These are phyloP conservation scores for Ceratosolen fusciceps DNA, from an alignment of 1,140 invertebrate species.

Conservation along the genomic window DNA sequence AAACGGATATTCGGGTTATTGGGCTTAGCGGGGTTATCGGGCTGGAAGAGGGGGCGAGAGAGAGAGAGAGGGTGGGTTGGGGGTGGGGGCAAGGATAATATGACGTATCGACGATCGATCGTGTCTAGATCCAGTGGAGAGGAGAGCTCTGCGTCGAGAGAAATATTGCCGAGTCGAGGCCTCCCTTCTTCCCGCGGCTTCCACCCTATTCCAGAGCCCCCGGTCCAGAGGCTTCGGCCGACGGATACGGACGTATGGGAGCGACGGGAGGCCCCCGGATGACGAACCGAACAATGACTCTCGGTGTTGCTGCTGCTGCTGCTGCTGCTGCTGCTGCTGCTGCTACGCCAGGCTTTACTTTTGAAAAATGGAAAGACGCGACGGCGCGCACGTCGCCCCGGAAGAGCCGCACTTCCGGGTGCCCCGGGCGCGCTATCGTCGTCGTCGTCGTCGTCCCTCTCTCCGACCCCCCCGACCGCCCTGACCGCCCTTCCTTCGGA, in stretches of 20 bases:
- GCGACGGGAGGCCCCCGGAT: slow-evolving; percentile 3
- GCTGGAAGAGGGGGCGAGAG: background rate
- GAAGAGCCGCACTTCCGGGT: slow-evolving; percentile 66
- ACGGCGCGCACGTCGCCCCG: slow-evolving; percentile 58
- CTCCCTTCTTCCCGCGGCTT: slow-evolving; percentile 5
- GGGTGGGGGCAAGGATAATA: background rate
- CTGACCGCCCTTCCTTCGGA: slow-evolving; percentile 45
- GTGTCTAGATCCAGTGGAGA: slow-evolving; percentile 20
- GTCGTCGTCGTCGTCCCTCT: slow-evolving; percentile 44
- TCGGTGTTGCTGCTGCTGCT: slow-evolving; percentile 11
- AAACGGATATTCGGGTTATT: too few relatives aligned
- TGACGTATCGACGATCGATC: slow-evolving; percentile 22
- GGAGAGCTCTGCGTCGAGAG: background rate
- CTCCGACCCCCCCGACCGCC: slow-evolving; percentile 51
- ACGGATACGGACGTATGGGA: background rate
- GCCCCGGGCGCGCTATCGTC: slow-evolving; percentile 38
- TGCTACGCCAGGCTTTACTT: slow-evolving; percentile 62
- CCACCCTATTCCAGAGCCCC: slow-evolving; percentile 28
- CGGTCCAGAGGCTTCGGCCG: slow-evolving; percentile 1
- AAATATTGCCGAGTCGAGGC: slow-evolving; percentile 33
- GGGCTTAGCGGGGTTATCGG: too few relatives aligned
- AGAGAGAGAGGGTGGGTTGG: too few relatives aligned
- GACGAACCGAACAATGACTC: slow-evolving; percentile 66
- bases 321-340: background rate
- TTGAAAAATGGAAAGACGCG: slow-evolving; percentile 69